Conservation (phyloP, 2,113 vertebrate species). For the Chunga burmeisteri region DNA sequence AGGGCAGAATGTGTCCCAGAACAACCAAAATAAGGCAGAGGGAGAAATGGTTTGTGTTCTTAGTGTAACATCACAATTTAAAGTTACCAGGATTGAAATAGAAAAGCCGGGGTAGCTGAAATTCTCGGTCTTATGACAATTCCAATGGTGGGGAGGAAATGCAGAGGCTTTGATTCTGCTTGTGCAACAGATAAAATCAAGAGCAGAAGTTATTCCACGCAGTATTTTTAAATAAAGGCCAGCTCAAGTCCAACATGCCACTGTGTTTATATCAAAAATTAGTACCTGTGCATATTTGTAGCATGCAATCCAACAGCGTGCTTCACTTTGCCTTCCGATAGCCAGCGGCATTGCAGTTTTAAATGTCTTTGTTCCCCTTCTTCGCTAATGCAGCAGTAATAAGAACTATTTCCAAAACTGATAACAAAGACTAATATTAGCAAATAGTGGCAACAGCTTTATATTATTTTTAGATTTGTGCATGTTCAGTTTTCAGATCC, state of each 20-base stretch:
- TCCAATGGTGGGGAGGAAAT: not conserved
- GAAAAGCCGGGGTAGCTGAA: not conserved
- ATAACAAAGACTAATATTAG: not conserved
- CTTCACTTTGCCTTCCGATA: not conserved
- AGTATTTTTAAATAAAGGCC: not conserved
- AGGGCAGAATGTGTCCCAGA: not conserved
- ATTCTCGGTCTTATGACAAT: not conserved
- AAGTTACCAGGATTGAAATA: not conserved
- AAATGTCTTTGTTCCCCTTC: not conserved
- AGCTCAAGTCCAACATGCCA: not conserved
- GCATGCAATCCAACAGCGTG: not conserved
- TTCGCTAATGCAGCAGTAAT: not conserved
- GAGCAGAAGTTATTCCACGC: not conserved
- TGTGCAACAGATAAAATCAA: not conserved
- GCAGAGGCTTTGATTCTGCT: not conserved
- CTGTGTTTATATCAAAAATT: not conserved
- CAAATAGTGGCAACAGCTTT: not conserved
- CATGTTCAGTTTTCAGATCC: not conserved
- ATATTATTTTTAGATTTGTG: not conserved
- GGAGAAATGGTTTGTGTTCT: not conserved
- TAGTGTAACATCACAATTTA: not conserved
- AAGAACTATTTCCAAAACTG: not conserved
- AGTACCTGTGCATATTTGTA: not conserved
- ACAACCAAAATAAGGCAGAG: slow-evolving; percentile 9
- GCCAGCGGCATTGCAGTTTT: not conserved